Percentiles rank a stretch among this genome's conserved stretches.
Conservation (phyloP, 2,888 invertebrate genomes). For the Caenorhabditis sp. region DNA sequence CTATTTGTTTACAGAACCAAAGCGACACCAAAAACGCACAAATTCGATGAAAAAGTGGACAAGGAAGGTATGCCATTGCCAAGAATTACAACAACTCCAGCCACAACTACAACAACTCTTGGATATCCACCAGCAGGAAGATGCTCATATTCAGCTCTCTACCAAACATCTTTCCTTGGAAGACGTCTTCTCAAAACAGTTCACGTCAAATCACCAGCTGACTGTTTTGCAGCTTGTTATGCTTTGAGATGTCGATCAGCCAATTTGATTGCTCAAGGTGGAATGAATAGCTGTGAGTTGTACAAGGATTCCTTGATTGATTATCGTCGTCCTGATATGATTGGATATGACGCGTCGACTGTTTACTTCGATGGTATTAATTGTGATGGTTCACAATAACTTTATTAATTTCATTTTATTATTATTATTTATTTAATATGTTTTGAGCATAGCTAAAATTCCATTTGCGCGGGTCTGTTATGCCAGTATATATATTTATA, state of each 20-base stretch:
- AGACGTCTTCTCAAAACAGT: conserved; percentile 49
- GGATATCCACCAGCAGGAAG: conserved; percentile 62
- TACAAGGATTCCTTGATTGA: conserved; percentile 69
- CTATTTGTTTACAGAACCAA: conserved; percentile 9
- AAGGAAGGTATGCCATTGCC: conserved; percentile 39
- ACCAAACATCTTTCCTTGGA: conserved; percentile 65
- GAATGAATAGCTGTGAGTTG: conserved; percentile 51
- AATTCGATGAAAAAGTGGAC: conserved; percentile 48
- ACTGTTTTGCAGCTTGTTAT: conserved; percentile 67
- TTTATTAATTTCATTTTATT: background rate
- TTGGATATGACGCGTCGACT: conserved; percentile 62
- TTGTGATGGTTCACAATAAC: conserved; percentile 54
- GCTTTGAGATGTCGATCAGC: conserved; percentile 67
- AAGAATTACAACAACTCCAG: conserved; percentile 41
- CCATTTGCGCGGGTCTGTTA: conserved; percentile 23
- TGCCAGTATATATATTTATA: conserved; percentile 25
- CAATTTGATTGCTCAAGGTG: conserved; percentile 60
- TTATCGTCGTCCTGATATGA: conserved; percentile 66
- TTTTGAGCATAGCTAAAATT: background rate
- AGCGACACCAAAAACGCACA: conserved; percentile 12
- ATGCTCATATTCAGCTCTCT: conserved; percentile 67
- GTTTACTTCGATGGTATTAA: conserved; percentile 70
- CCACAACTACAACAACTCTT: conserved; percentile 42
- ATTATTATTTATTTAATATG: background rate
- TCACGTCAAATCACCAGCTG: conserved; percentile 49